Evolutionary conservation across 2,888 invertebrate genomes (phyloP).

Genomic region (Mythimna lalbum): DNA sequence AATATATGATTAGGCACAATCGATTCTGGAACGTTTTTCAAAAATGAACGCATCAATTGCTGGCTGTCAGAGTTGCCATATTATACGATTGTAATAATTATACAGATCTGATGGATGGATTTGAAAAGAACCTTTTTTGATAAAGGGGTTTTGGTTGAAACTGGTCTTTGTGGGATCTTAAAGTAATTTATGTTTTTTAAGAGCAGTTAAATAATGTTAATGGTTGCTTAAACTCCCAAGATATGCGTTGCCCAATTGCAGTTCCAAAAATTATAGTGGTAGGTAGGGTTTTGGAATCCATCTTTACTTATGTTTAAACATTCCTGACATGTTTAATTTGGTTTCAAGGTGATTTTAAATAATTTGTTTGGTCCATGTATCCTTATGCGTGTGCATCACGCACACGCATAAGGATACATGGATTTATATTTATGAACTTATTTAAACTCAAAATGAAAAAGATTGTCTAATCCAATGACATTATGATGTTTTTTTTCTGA

Average conservation of each 20-base stretch:
- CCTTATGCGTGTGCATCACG: too few relatives aligned
- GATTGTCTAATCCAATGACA: background rate
- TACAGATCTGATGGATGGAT: conserved; percentile 61
- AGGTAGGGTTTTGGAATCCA: background rate
- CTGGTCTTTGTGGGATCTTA: conserved; percentile 39
- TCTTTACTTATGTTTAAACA: background rate
- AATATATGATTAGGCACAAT: conserved; percentile 45
- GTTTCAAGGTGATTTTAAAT: background rate
- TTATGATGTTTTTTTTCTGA: background rate
- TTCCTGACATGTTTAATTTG: background rate
- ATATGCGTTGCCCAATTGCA: conserved; percentile 17
- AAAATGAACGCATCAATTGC: conserved; percentile 62
- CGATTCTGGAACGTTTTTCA: conserved; percentile 58
- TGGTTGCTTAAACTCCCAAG: conserved; percentile 25
- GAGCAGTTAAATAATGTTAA: conserved; percentile 34
- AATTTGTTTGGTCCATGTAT: too few relatives aligned
- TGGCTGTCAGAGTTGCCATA: conserved; percentile 64
- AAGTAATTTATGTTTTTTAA: conserved; percentile 34
- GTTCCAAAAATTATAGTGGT: conserved; percentile 26
- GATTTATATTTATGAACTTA: too few relatives aligned
- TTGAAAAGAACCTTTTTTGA: conserved; percentile 62
- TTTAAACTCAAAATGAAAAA: background rate
- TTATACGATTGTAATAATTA: conserved; percentile 66
- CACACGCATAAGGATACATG: too few relatives aligned
- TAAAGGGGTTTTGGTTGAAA: conserved; percentile 56